Conservation (phyloP, 1,140 invertebrate species). For the Cataglyphis hispanica region DNA sequence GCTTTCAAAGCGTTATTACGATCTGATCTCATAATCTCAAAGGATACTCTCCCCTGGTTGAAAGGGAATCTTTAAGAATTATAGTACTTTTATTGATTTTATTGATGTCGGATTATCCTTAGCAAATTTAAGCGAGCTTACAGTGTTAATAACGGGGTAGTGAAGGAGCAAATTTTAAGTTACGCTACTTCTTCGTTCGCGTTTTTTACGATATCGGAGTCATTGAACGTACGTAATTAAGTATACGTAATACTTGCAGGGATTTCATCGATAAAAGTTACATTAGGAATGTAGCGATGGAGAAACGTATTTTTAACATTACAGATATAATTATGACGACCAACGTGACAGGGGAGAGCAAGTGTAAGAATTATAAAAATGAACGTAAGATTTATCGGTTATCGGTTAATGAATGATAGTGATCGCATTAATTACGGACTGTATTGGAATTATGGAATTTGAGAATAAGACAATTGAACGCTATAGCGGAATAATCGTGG, state of each 20-base stretch:
- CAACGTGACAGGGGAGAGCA: constrained; percentile 17
- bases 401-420: not conserved
- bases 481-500: not conserved
- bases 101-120: constrained; percentile 40
- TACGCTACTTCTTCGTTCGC: not conserved
- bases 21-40: constrained; percentile 54
- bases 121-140: constrained; percentile 24
- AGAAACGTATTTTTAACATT: not conserved
- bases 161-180: not conserved
- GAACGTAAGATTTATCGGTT: not conserved
- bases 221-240: not conserved
- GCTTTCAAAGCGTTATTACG: constrained; percentile 20
- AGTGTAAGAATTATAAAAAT: not conserved
- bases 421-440: not conserved
- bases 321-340: constrained; percentile 4
- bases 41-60: constrained; percentile 26
- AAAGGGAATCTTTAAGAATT: constrained; percentile 43
- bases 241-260: constrained; percentile 44
- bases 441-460: not conserved
- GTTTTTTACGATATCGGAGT: not conserved
- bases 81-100: not conserved
- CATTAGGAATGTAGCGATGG: not conserved
- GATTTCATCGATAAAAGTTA: constrained; percentile 21
- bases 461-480: not conserved
- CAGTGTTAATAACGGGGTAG: not conserved